Evolutionary conservation across 2,888 invertebrate species (phyloP).

Genomic region (Tolmerus cingulatus): DNA sequence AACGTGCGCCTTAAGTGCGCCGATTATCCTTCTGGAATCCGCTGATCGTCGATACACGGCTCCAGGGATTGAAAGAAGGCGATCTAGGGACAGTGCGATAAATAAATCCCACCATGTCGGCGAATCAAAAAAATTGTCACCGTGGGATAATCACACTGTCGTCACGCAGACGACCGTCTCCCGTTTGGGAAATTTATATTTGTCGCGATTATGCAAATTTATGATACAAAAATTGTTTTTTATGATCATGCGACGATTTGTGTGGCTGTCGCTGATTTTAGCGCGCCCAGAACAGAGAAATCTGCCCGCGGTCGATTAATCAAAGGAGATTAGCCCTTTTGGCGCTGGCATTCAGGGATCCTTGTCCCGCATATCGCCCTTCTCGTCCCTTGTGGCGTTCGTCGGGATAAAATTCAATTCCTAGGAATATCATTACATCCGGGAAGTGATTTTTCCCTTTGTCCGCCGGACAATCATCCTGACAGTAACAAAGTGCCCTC

Average conservation of each 20-base stretch:
- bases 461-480: background rate
- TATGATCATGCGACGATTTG: background rate
- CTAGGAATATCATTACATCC: background rate
- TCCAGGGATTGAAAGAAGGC: background rate
- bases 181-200: slow-evolving; percentile 17
- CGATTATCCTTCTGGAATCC: background rate
- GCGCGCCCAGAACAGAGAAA: background rate
- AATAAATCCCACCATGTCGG: slow-evolving; percentile 24
- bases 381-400: background rate
- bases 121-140: slow-evolving; percentile 22
- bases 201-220: slow-evolving; percentile 33
- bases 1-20: background rate
- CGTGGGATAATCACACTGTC: slow-evolving; percentile 25
- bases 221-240: slow-evolving; percentile 26
- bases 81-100: background rate
- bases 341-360: background rate
- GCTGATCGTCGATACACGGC: background rate
- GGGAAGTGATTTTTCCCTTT: background rate
- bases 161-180: background rate
- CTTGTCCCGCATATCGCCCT: background rate
- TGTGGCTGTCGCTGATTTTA: background rate
- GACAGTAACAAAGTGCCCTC: slow-evolving; percentile 1
- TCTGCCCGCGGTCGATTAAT: background rate
- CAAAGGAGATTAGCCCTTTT: background rate
- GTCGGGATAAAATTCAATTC: background rate